Conservation (phyloP, 2,797 vertebrate species). For the Intellagama lesueurii region DNA sequence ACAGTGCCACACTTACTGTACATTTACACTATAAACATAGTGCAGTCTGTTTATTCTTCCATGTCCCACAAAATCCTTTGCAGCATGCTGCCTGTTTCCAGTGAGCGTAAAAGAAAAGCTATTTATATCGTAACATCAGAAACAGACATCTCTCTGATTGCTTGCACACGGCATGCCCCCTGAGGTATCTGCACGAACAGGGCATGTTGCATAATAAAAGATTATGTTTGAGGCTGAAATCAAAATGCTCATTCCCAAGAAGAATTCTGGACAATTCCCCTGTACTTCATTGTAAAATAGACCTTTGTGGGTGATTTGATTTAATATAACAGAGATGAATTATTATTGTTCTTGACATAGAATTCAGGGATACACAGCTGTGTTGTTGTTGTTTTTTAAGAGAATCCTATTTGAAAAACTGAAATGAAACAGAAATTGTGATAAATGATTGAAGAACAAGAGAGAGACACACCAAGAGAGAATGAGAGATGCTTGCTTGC, state of each 20-base stretch:
- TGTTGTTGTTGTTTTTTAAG: background rate
- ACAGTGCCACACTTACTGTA: background rate
- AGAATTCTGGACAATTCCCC: background rate
- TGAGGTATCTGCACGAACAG: background rate
- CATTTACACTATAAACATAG: background rate
- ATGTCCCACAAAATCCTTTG: background rate
- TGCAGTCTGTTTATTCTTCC: background rate
- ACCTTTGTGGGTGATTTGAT: background rate
- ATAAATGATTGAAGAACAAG: background rate
- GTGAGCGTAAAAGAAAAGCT: background rate
- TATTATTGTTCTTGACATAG: no score
- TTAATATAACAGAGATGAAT: background rate
- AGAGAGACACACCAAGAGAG: background rate
- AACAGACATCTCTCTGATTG: background rate
- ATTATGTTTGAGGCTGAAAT: background rate
- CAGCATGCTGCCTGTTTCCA: background rate
- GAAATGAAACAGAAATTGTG: background rate
- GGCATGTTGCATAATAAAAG: background rate
- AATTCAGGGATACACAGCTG: background rate
- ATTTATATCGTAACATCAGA: background rate
- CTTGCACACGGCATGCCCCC: background rate
- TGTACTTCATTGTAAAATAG: background rate
- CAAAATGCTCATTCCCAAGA: background rate
- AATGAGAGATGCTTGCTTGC: background rate
- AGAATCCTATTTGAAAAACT: background rate